phyloP scores from a whole-genome alignment of 2,888 invertebrate species.

The Latrodectus hesperus region DNA sequence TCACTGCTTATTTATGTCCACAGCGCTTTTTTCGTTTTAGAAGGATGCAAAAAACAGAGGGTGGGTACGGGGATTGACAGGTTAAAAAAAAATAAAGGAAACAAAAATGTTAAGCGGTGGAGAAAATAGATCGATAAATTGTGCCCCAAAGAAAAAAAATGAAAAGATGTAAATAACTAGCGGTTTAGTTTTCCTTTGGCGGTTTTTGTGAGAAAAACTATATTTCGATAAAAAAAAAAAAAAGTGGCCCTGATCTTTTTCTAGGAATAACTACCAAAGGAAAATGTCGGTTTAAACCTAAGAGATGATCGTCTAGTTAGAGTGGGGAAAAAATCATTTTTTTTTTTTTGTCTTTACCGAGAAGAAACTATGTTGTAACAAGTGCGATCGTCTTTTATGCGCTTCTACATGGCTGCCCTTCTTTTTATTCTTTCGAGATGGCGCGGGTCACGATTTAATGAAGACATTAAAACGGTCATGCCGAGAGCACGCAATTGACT shows the following conservation, averaged over 20 bases:
- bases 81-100: constrained; percentile 13
- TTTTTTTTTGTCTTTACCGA: neutral
- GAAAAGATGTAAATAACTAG: too few species aligned
- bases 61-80: neutral
- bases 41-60: neutral
- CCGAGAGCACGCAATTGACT: constrained; percentile 29
- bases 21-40: too few species aligned
- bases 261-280: constrained; percentile 23
- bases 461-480: constrained; percentile 68
- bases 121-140: constrained; percentile 63
- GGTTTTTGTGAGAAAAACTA: too few species aligned
- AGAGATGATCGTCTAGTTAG: too few species aligned
- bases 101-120: constrained; percentile 9
- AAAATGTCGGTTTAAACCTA: constrained; percentile 13
- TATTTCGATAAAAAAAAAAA: constrained; percentile 3
- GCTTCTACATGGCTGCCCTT: constrained; percentile 52
- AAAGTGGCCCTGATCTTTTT: constrained; percentile 44
- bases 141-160: constrained; percentile 2
- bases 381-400: constrained; percentile 63
- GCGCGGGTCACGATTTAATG: constrained; percentile 62
- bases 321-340: too few species aligned
- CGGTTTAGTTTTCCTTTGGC: too few species aligned
- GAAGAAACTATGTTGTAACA: constrained; percentile 62
- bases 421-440: neutral
- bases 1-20: constrained; percentile 33